Evolutionary conservation across 2,797 vertebrate genomes (phyloP).

Genomic region (Platyrinchus mystaceus): DNA sequence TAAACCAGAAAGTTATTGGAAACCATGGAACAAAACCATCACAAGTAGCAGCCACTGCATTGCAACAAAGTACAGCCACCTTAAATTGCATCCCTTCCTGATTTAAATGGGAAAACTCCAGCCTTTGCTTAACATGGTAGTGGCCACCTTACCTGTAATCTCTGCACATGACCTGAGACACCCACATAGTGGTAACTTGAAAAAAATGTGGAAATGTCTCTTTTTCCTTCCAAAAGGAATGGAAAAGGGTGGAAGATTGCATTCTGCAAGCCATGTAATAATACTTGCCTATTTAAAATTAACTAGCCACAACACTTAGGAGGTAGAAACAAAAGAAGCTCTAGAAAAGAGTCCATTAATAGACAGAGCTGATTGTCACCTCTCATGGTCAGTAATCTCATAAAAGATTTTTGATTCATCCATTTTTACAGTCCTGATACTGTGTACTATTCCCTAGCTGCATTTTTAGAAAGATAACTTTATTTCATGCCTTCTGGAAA

Average conservation of each 20-base stretch:
- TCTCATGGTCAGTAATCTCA: background rate
- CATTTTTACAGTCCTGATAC: background rate
- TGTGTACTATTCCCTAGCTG: background rate
- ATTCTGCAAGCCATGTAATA: background rate
- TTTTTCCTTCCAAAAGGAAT: background rate
- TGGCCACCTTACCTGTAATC: background rate
- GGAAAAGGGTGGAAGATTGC: background rate
- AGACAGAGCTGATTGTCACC: background rate
- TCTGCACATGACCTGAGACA: background rate
- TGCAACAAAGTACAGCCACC: background rate
- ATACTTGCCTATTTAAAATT: background rate
- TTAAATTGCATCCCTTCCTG: accelerated
- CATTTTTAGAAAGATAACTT: background rate
- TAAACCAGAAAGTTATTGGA: background rate
- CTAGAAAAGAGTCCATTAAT: background rate
- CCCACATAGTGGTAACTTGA: accelerated
- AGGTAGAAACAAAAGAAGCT: background rate
- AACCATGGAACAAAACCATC: background rate
- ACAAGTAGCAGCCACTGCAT: background rate
- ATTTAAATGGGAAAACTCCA: background rate
- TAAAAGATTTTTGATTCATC: background rate
- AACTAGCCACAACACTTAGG: background rate
- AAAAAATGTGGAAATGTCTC: background rate
- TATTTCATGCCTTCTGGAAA: constrained; percentile 26
- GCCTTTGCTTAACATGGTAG: background rate